phyloP scores from a whole-genome alignment of 2,888 invertebrate species.

The Ecliptopera silaceata region DNA sequence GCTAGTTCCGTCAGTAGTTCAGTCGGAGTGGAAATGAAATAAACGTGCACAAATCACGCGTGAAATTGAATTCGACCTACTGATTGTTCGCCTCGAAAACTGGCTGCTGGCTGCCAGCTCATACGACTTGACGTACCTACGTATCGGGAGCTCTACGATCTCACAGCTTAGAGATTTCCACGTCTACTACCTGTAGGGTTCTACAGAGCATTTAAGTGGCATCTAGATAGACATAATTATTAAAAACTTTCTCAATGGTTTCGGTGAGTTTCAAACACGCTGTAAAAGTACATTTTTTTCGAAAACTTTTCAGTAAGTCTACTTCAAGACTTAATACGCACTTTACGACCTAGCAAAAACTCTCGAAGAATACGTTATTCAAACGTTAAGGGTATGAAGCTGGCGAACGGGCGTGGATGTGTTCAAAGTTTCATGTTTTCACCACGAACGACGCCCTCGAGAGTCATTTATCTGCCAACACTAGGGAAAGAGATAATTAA shows the following conservation, averaged over 20 bases:
- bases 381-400: conserved; percentile 56
- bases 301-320: conserved; percentile 39
- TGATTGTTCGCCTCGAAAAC: conserved; percentile 62
- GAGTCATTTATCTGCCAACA: conserved; percentile 68
- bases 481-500: conserved; percentile 70
- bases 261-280: conserved; percentile 26
- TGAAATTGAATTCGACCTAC: conserved; percentile 78
- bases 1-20: conserved; percentile 52
- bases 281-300: conserved; percentile 34
- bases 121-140: conserved; percentile 27
- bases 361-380: conserved; percentile 68
- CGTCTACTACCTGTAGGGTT: conserved; percentile 14
- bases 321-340: conserved; percentile 47
- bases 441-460: conserved; percentile 59
- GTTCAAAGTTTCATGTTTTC: conserved; percentile 70
- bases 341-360: conserved; percentile 53
- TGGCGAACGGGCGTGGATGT: conserved; percentile 55
- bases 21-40: conserved; percentile 69
- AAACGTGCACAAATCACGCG: conserved; percentile 79
- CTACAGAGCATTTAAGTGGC: conserved; percentile 11
- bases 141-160: conserved; percentile 40
- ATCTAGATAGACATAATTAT: conserved; percentile 16
- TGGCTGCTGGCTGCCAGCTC: conserved; percentile 49
- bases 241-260: conserved; percentile 7
- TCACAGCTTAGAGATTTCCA: conserved; percentile 21